Base-by-base conservation (phyloP, 2,888 invertebrate species). In the Zootermopsis nevadensis region DNA sequence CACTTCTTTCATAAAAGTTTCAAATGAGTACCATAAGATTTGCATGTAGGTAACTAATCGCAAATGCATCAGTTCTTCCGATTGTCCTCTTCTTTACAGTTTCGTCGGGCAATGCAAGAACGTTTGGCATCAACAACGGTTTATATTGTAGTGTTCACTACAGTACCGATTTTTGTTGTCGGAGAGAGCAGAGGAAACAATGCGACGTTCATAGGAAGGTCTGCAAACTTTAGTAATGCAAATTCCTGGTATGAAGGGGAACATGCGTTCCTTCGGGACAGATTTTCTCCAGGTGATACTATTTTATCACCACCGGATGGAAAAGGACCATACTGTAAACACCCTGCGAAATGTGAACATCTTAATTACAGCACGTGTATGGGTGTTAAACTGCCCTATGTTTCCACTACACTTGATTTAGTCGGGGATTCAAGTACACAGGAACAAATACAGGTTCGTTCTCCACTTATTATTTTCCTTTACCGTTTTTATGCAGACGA, bases 321-420 rank as follows among this genome's bases (percentile, higher is more conserved):
- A 2, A 84, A 84, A 77, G 81, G 82, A 38, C 42, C 77, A 12
- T 86, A 89, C 84, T 96, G 96, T 87, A 93, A 93, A 80, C 91
- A 93, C 83, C 91, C 92, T 85, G 95, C 95, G 8, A 93, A 91
- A 87, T 97, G 97, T 88, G 92, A 94, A 86, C 89, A 91, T 2
- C 90, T 96, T 77, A 93, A 92, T 84, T 91, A 91, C 85, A 91
- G 92, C 0, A 92, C 91, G 0, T 98, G 98, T 87, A 91, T 97
- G 88, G 97, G 97, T 24, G 93, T 94, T 3, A 94, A 94, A 88
- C 90, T 97, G 83, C 94, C 95, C 0, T 97, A 97, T 88, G 90
- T 92, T 7, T 92, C 91, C 82, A 97, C 97, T 0, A 95, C 96
- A 74, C 90, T 95, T 35, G 94, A 94, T 87, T 91, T 97, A 30